These are phyloP conservation scores for Caenorhabditis brenneri DNA, from an alignment of 1,140 invertebrate species.

Conservation along the genomic window DNA sequence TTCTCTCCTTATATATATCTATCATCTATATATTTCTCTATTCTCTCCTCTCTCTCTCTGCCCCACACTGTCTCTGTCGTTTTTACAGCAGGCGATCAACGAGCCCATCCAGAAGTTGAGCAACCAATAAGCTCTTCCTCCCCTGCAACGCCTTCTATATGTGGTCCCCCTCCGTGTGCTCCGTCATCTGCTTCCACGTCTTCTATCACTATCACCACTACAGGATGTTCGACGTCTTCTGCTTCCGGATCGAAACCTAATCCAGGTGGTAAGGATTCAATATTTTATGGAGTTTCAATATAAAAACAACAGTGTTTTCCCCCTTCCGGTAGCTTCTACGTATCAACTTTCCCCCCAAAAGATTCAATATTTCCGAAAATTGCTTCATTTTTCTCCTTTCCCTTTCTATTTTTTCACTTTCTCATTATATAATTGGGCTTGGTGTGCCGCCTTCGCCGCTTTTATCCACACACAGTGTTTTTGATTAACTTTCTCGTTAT, in stretches of 20 bases:
- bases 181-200: slow-evolving; percentile 14
- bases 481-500: too few relatives aligned
- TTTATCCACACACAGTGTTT: neutral
- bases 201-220: slow-evolving; percentile 20
- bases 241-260: neutral
- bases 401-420: neutral
- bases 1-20: neutral
- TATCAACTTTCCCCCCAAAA: neutral
- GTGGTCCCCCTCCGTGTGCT: neutral
- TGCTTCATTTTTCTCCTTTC: neutral
- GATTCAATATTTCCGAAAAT: neutral
- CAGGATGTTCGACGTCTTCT: neutral
- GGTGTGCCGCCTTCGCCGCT: neutral
- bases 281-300: neutral
- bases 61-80: slow-evolving; percentile 17
- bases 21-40: neutral
- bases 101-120: slow-evolving; percentile 69
- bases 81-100: slow-evolving; percentile 65
- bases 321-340: neutral
- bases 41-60: neutral
- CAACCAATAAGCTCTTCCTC: neutral
- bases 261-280: neutral
- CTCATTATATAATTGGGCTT: neutral
- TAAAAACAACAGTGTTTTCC: neutral
- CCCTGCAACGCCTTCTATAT: neutral